These are phyloP conservation scores for Alouatta palliata DNA, from an alignment of 2,113 vertebrate genomes.

Conservation along the genomic window DNA sequence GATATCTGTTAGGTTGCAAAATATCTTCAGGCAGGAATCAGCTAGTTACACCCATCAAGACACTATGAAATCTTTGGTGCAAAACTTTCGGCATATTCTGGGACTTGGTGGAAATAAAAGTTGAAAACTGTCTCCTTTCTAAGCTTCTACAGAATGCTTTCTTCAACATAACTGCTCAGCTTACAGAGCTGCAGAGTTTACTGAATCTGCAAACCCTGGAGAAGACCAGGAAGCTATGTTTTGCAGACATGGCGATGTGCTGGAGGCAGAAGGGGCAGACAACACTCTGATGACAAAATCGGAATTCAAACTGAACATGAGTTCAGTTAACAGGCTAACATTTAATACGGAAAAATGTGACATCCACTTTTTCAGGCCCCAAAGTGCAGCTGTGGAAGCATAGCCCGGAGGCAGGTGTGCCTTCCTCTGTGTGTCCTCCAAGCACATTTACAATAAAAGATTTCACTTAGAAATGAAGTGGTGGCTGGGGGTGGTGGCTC, in stretches of 20 bases:
- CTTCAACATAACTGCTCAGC: neutral
- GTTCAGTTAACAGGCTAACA: neutral
- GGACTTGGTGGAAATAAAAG: conserved; percentile 44
- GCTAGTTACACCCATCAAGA: conserved; percentile 34
- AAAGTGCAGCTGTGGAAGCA: neutral
- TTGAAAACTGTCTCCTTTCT: conserved; percentile 32
- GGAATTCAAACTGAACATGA: neutral
- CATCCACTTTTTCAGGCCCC: neutral
- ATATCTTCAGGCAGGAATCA: conserved; percentile 43
- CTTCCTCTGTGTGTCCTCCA: neutral
- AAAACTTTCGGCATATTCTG: conserved; percentile 74
- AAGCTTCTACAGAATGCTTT: conserved; percentile 8
- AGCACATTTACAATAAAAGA: neutral
- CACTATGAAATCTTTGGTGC: conserved; percentile 56
- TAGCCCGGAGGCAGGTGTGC: neutral
- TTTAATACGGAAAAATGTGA: neutral
- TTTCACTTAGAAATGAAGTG: neutral
- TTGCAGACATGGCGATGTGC: neutral
- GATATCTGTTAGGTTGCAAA: conserved; percentile 39
- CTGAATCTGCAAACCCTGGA: neutral
- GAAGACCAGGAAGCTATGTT: neutral
- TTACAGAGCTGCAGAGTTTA: neutral
- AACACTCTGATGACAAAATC: neutral
- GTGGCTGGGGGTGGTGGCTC: no score
- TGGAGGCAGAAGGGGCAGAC: neutral